Evolutionary conservation across 2,113 vertebrate genomes (phyloP).

Genomic region (Arvicanthis niloticus): DNA sequence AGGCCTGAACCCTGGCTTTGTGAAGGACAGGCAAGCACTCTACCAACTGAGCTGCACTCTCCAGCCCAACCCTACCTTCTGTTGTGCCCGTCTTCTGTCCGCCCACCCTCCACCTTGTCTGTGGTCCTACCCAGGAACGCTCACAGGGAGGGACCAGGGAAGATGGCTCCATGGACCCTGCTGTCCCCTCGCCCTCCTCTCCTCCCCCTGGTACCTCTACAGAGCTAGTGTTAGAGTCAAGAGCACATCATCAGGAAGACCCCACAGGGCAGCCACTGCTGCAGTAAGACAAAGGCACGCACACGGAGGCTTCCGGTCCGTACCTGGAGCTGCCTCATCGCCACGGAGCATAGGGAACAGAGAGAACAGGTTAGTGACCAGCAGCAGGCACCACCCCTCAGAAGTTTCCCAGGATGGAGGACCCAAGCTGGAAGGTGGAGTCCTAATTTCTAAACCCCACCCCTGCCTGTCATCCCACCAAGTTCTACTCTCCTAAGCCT

Average conservation of each 20-base stretch:
- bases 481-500: background rate
- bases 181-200: background rate
- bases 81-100: background rate
- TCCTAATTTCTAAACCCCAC: background rate
- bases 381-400: background rate
- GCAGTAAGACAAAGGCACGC: accelerated
- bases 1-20: background rate
- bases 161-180: background rate
- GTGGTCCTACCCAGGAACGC: accelerated
- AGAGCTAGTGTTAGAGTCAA: background rate
- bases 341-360: slow-evolving; percentile 59
- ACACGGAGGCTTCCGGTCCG: slow-evolving; percentile 31
- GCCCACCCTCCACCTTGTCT: background rate
- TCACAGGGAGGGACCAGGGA: background rate
- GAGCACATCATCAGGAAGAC: background rate
- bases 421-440: background rate
- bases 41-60: too few species aligned
- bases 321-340: slow-evolving; percentile 88
- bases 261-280: accelerated
- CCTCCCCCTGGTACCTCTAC: background rate
- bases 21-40: background rate
- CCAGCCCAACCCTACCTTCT: background rate
- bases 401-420: background rate
- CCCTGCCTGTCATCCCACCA: background rate
- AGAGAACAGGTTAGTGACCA: slow-evolving; percentile 71